Evolutionary conservation across 2,113 vertebrate genomes (phyloP), one percentile per base, ranked within the genome.

Genomic region (Grallaria varia): DNA sequence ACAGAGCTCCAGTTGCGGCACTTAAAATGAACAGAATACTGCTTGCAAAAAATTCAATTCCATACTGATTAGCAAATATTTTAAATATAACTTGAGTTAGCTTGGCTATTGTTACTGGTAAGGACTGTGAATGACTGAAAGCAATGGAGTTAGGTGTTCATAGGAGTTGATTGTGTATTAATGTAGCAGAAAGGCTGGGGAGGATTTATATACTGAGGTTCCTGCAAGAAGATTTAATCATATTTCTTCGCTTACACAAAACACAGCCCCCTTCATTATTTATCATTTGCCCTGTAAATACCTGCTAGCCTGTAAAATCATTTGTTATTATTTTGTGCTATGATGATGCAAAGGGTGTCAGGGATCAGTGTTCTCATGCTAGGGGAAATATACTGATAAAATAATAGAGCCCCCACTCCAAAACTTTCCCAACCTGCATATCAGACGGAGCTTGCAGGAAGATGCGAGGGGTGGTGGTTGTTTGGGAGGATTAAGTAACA

Each of bases 21-120:
- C 59, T 79, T 80, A 79, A 79, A 94, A 80, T 50, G 31, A 95
- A 47, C 73, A 37, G 24, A 68, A 56, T 50, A 23, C 72, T 91
- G 47, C 55, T 84, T 24, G 90, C 62, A 93, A 90, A 91, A 40
- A 73, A 86, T 79, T 95, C 81, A 78, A 90, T 97, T 94, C 85
- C 67, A 40, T 78, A 85, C 71, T 94, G 84, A 95, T 88, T 96
- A 95, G 89, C 92, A 92, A 90, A 96, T 94, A 89, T 60, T 86
- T 97, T 74, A 96, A 95, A 77, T 74, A 72, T 73, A 76, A 89
- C 50, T 84, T 81, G 83, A 84, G 62, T 86, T 89, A 77, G 33
- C 52, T 74, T 67, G 49, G 76, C 66, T 86, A 31, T 91, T 94
- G 66, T 88, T 93, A 82, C 84, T 87, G 79, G 59, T 84, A 60